phyloP scores from a whole-genome alignment of 2,888 invertebrate species.

The Blera fallax region DNA sequence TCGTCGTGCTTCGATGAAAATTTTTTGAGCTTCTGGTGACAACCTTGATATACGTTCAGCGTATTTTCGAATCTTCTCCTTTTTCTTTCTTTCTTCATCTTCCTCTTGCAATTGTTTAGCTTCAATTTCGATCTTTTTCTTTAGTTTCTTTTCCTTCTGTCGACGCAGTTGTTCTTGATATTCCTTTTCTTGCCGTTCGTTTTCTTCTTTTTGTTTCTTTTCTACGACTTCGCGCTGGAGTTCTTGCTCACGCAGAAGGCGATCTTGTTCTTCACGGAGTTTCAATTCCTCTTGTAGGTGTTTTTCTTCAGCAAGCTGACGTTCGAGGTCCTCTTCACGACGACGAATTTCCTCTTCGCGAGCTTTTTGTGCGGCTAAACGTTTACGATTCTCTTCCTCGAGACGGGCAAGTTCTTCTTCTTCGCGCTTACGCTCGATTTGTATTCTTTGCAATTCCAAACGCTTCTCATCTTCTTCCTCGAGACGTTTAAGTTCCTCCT shows the following conservation, averaged over 20 bases:
- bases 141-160: constrained; percentile 52
- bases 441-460: constrained; percentile 75
- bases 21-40: constrained; percentile 78
- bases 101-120: constrained; percentile 74
- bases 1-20: constrained; percentile 78
- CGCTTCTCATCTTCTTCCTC: constrained; percentile 79
- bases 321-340: constrained; percentile 75
- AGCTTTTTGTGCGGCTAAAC: constrained; percentile 76
- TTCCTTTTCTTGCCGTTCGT: constrained; percentile 41
- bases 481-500: constrained; percentile 76
- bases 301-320: constrained; percentile 77
- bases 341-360: constrained; percentile 78
- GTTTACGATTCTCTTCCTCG: constrained; percentile 77
- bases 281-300: constrained; percentile 76
- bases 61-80: constrained; percentile 76
- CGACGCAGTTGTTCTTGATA: constrained; percentile 41
- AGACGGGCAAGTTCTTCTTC: constrained; percentile 77
- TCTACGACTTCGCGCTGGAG: constrained; percentile 76
- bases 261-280: constrained; percentile 75
- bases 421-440: constrained; percentile 76
- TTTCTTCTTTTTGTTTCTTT: constrained; percentile 74
- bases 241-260: constrained; percentile 75
- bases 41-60: constrained; percentile 77
- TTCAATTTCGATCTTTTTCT: constrained; percentile 70
- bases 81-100: constrained; percentile 73